These are phyloP conservation scores for Crotophaga sulcirostris DNA, from an alignment of 2,113 vertebrate genomes.

Conservation along the genomic window DNA sequence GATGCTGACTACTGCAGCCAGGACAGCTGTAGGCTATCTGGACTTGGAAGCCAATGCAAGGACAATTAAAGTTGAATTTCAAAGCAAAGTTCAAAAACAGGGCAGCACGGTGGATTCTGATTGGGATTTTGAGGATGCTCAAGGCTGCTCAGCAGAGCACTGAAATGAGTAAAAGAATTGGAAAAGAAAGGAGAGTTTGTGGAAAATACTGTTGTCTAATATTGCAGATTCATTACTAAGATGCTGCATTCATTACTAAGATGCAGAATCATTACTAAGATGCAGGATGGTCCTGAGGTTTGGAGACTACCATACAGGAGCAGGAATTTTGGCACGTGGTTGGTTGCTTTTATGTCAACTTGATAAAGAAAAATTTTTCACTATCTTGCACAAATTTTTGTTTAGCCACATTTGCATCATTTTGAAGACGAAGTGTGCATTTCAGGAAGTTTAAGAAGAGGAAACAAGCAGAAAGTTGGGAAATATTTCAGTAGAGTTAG, in stretches of 20 bases:
- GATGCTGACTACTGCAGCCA: not conserved
- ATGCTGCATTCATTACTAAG: too few relatives aligned
- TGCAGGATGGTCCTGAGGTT: not conserved
- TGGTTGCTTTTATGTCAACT: not conserved
- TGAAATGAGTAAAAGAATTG: not conserved
- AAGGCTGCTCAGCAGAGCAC: not conserved
- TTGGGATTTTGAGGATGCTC: not conserved
- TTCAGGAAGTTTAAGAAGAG: not conserved
- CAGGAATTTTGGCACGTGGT: not conserved
- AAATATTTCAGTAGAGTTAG: not conserved
- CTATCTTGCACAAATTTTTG: not conserved
- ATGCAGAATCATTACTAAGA: too few relatives aligned
- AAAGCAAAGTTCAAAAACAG: not conserved
- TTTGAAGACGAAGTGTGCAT: fast-evolving
- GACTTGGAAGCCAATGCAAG: not conserved
- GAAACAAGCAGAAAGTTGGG: not conserved
- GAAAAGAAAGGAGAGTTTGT: not conserved
- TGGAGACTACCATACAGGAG: not conserved
- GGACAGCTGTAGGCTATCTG: not conserved
- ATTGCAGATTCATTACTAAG: not conserved
- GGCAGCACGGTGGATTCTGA: not conserved
- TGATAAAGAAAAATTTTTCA: not conserved
- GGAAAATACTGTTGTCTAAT: not conserved
- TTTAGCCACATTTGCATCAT: not conserved
- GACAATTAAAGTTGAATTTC: conserved; percentile 1